These are phyloP conservation scores for Prunella himalayana DNA, from an alignment of 2,113 vertebrate genomes.

Conservation along the genomic window DNA sequence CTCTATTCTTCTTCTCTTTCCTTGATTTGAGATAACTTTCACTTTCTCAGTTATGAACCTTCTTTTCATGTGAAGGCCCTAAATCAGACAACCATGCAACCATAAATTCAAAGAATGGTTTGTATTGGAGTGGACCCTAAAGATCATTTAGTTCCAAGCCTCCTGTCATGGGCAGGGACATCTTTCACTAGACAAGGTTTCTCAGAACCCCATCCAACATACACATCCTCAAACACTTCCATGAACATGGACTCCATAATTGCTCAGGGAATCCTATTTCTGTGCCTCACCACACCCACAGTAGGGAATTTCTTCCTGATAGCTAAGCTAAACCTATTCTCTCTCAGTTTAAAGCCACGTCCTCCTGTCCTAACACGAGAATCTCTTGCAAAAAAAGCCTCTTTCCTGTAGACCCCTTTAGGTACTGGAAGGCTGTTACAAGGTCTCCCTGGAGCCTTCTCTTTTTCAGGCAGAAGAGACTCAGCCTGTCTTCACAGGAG, in stretches of 20 bases:
- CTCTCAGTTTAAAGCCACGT: background rate
- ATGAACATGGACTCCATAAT: background rate
- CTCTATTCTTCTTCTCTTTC: background rate
- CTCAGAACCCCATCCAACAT: background rate
- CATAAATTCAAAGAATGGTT: background rate
- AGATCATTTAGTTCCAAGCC: background rate
- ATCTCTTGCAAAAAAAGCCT: background rate
- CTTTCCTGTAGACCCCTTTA: background rate
- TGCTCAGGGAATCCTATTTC: background rate
- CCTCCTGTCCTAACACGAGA: background rate
- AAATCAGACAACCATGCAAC: background rate
- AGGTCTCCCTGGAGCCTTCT: background rate
- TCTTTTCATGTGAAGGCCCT: background rate
- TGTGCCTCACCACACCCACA: background rate
- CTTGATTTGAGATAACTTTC: background rate
- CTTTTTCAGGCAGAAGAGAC: background rate
- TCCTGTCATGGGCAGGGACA: too few species aligned
- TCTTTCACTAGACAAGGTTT: background rate
- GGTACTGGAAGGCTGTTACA: background rate
- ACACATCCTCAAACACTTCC: background rate
- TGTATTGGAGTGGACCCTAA: background rate
- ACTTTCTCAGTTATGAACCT: background rate
- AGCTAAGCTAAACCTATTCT: background rate
- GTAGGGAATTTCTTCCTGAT: background rate
- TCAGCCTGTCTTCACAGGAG: background rate